A percentile compares a stretch with the other conserved stretches of the same genome.
phyloP scores from a whole-genome alignment of 2,888 invertebrate species.

The Drosophila borborema region DNA sequence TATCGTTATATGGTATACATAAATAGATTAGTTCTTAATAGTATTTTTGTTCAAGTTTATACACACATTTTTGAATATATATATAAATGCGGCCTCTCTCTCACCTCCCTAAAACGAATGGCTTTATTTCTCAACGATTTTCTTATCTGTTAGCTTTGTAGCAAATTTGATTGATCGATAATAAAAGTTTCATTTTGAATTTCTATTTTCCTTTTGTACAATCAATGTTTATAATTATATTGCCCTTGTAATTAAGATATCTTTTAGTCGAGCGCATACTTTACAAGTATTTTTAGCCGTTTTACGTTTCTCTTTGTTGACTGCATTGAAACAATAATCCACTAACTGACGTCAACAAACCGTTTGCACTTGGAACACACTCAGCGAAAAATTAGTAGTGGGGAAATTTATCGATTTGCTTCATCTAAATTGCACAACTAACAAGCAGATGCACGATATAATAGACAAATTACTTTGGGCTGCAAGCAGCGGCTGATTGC shows the following conservation, averaged over 20 bases:
- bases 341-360: conserved; percentile 38
- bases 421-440: conserved; percentile 32
- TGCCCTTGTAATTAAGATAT: conserved; percentile 16
- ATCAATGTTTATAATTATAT: not conserved
- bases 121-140: not conserved
- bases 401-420: conserved; percentile 25
- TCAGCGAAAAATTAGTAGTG: conserved; percentile 23
- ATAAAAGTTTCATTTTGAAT: not conserved
- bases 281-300: not conserved
- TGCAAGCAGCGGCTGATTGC: not conserved
- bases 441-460: conserved; percentile 32
- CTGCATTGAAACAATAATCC: conserved; percentile 26
- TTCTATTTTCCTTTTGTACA: not conserved
- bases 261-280: not conserved
- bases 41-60: not conserved
- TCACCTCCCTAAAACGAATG: not conserved
- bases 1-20: not conserved
- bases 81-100: not conserved
- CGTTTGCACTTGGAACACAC: conserved; percentile 17
- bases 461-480: conserved; percentile 16
- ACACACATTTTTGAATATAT: not conserved
- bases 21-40: not conserved
- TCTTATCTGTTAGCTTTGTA: not conserved
- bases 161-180: conserved; percentile 4
- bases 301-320: conserved; percentile 7